A percentile compares a stretch with the other conserved stretches of the same genome.
These are phyloP conservation scores for Pseudeuparius sepicola DNA, from an alignment of 2,888 invertebrate genomes.

Conservation along the genomic window DNA sequence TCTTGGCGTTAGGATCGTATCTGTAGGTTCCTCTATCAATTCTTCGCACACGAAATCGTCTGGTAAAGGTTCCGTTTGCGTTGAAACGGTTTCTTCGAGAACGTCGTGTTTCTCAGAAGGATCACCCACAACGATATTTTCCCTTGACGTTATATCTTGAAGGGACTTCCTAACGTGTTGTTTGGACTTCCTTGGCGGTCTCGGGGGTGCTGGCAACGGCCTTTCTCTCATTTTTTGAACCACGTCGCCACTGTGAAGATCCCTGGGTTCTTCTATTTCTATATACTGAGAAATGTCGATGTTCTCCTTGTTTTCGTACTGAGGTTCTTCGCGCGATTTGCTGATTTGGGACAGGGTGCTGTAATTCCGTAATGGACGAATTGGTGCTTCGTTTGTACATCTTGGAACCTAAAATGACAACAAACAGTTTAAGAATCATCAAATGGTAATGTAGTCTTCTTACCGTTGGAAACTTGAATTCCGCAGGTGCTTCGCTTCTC, in stretches of 20 bases:
- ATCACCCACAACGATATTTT: conserved; percentile 25
- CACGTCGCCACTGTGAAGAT: conserved; percentile 64
- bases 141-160: conserved; percentile 33
- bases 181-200: conserved; percentile 56
- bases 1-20: conserved; percentile 18
- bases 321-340: conserved; percentile 34
- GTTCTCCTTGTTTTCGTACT: conserved; percentile 40
- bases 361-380: conserved; percentile 49
- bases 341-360: conserved; percentile 49
- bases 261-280: conserved; percentile 50
- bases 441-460: no score
- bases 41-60: conserved; percentile 64
- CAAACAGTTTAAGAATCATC: no score
- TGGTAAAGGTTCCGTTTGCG: conserved; percentile 76
- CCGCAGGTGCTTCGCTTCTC: no score
- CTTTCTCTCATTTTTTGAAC: conserved; percentile 76
- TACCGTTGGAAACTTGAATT: no score
- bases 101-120: no score
- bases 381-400: no score
- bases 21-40: conserved; percentile 29
- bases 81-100: conserved; percentile 60
- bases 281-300: conserved; percentile 48
- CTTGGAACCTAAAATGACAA: no score
- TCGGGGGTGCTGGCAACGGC: conserved; percentile 77
- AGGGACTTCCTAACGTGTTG: conserved; percentile 18